These are phyloP conservation scores for Nasonia oneida DNA, from an alignment of 2,888 invertebrate species.

Conservation along the genomic window DNA sequence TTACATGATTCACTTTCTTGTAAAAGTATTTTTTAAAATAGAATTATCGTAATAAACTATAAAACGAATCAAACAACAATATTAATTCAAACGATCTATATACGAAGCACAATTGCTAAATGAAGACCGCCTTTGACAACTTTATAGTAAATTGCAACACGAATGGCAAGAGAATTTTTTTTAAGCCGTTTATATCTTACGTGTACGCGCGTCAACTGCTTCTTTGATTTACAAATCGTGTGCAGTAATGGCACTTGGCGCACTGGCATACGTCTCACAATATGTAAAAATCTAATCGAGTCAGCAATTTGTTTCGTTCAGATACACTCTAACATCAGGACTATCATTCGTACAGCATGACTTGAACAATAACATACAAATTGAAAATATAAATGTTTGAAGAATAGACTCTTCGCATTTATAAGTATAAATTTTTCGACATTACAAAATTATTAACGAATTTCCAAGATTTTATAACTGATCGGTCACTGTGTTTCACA, in stretches of 20 bases:
- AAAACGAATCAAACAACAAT: conserved; percentile 76
- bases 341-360: conserved; percentile 61
- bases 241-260: conserved; percentile 76
- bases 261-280: conserved; percentile 71
- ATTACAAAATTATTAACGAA: conserved; percentile 58
- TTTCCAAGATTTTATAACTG: conserved; percentile 45
- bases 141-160: conserved; percentile 62
- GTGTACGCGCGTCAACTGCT: conserved; percentile 59
- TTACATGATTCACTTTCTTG: conserved; percentile 70
- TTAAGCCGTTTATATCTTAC: conserved; percentile 62
- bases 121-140: conserved; percentile 59
- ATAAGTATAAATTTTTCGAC: conserved; percentile 44
- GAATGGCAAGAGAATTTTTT: conserved; percentile 67
- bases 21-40: conserved; percentile 70
- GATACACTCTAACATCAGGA: conserved; percentile 59
- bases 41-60: conserved; percentile 75
- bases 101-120: conserved; percentile 60
- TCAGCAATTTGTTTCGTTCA: conserved; percentile 59
- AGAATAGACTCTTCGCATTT: conserved; percentile 28
- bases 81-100: conserved; percentile 66
- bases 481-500: conserved; percentile 55
- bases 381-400: conserved; percentile 44
- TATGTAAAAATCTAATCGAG: conserved; percentile 58
- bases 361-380: conserved; percentile 60
- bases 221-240: conserved; percentile 60